These are phyloP conservation scores for Xestoiulus laeticollis DNA, from an alignment of 2,888 invertebrate genomes.

Conservation along the genomic window DNA sequence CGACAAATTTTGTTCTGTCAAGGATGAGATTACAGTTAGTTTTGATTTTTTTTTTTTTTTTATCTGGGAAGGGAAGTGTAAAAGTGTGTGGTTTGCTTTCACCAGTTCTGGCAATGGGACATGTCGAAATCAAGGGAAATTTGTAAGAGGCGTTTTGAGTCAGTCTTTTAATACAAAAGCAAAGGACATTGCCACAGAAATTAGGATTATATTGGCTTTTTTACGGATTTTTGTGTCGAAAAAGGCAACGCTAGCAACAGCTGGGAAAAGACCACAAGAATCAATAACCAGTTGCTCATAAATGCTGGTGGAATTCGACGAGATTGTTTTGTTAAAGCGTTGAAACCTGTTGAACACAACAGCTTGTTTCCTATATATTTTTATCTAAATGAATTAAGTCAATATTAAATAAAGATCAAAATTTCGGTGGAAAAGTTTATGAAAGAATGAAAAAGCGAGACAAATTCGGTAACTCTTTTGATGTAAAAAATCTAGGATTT, in stretches of 20 bases:
- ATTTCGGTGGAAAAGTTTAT: not conserved
- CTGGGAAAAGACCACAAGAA: slow-evolving; percentile 15
- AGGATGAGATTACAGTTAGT: not conserved
- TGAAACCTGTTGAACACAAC: not conserved
- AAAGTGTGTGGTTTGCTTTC: no score
- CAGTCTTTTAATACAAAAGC: no score
- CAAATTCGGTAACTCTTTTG: no score
- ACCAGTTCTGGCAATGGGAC: no score
- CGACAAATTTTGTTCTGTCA: not conserved
- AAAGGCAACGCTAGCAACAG: slow-evolving; percentile 4
- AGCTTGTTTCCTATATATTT: not conserved
- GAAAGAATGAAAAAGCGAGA: not conserved
- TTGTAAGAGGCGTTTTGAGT: no score
- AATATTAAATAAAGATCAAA: not conserved
- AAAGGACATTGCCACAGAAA: no score
- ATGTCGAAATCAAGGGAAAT: no score
- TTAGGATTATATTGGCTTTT: not conserved
- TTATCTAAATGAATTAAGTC: not conserved
- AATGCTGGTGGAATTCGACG: not conserved
- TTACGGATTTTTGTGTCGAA: slow-evolving; percentile 21
- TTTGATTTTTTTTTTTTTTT: not conserved
- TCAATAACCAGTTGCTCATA: slow-evolving; percentile 34
- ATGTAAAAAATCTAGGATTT: no score
- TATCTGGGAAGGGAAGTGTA: no score
- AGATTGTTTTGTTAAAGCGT: not conserved